Conservation (phyloP, 30 jellyfish, hydroid and myxozoan species). For the Aurelia sp. region DNA sequence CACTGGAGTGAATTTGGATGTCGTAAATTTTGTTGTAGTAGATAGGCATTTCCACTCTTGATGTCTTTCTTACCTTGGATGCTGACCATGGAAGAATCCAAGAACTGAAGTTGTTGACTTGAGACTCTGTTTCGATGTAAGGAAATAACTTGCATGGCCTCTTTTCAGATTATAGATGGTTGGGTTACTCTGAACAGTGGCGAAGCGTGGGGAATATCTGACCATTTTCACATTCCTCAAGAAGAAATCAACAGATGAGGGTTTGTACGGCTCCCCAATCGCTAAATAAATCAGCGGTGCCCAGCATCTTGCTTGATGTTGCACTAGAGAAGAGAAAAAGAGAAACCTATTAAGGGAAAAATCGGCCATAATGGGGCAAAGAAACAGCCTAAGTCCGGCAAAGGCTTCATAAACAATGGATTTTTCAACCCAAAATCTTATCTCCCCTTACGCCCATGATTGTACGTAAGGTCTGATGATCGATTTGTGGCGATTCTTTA, state of each 20-base stretch:
- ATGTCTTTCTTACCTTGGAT: slow-evolving; percentile 36
- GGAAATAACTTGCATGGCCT: not conserved
- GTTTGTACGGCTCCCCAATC: slow-evolving; percentile 38
- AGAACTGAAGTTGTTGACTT: not conserved
- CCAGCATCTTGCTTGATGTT: slow-evolving; percentile 49
- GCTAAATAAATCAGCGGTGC: slow-evolving; percentile 61
- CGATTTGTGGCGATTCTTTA: too few relatives aligned
- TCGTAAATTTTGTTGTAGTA: not conserved
- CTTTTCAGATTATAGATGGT: not conserved
- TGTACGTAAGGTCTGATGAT: too few relatives aligned
- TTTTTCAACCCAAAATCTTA: too few relatives aligned
- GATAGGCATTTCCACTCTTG: too few relatives aligned
- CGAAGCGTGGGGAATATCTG: not conserved
- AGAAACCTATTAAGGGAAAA: too few relatives aligned
- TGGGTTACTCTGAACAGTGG: not conserved
- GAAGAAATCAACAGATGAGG: slow-evolving; percentile 59
- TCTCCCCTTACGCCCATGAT: too few relatives aligned
- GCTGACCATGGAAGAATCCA: slow-evolving; percentile 40
- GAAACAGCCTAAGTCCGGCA: too few relatives aligned
- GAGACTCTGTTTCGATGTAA: slow-evolving; percentile 10
- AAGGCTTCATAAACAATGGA: too few relatives aligned
- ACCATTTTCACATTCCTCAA: slow-evolving; percentile 47
- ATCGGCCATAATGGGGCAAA: too few relatives aligned
- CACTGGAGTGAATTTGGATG: too few relatives aligned
- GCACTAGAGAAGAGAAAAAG: not conserved